Conservation (phyloP, 2,113 vertebrate species). For the Malurus melanocephalus region DNA sequence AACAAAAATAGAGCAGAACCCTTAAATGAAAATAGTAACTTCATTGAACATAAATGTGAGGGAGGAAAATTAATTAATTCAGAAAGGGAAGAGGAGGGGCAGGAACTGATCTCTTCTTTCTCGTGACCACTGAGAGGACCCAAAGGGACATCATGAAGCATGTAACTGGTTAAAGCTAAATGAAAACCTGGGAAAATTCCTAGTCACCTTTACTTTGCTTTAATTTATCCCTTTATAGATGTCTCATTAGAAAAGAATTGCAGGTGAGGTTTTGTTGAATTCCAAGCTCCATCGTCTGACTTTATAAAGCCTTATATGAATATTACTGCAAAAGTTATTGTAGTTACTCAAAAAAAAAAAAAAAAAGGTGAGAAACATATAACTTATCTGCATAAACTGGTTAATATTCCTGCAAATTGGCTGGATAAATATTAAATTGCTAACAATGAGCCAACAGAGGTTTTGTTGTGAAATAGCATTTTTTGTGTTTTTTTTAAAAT, state of each 20-base stretch:
- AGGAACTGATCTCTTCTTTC: background rate
- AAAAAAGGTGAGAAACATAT: background rate
- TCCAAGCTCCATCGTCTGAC: background rate
- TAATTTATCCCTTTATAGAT: background rate
- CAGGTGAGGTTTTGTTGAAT: background rate
- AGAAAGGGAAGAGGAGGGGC: background rate
- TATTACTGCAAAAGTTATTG: background rate
- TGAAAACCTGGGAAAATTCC: background rate
- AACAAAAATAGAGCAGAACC: background rate
- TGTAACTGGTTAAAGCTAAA: background rate
- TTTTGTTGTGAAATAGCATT: background rate
- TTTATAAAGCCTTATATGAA: background rate
- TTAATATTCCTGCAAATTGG: background rate
- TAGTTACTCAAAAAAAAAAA: background rate
- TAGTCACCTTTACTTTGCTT: background rate
- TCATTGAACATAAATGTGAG: background rate
- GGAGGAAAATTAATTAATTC: background rate
- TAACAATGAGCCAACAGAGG: background rate
- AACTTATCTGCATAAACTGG: background rate
- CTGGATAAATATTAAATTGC: background rate
- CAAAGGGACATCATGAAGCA: background rate
- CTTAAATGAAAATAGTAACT: background rate
- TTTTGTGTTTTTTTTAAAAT: background rate
- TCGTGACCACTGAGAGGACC: background rate
- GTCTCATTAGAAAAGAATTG: background rate